A percentile compares a stretch with the other conserved stretches of the same genome.
These are phyloP conservation scores for Parthenolecanium corni DNA, from an alignment of 2,888 invertebrate genomes.

Conservation along the genomic window DNA sequence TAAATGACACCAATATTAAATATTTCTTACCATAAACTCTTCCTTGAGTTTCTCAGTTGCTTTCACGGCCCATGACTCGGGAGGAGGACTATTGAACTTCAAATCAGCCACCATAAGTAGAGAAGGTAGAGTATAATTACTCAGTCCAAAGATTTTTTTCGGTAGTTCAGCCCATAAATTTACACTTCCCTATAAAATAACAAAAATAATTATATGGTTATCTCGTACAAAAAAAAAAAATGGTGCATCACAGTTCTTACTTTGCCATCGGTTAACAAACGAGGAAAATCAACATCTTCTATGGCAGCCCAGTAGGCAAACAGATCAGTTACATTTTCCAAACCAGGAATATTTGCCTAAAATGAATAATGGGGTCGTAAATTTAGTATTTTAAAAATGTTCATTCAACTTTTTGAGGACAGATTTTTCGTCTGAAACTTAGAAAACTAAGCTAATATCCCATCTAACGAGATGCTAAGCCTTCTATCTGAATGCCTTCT, in stretches of 20 bases:
- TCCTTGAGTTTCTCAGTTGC: constrained; percentile 48
- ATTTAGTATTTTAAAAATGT: no score
- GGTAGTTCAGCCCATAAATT: constrained; percentile 37
- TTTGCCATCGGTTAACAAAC: no score
- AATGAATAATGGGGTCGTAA: no score
- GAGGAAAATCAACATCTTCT: constrained; percentile 40
- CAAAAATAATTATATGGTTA: background rate
- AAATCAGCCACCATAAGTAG: constrained; percentile 54
- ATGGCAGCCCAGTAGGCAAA: constrained; percentile 66
- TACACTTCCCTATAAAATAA: background rate
- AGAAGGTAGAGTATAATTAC: constrained; percentile 54
- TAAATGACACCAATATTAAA: no score
- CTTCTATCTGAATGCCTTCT: no score
- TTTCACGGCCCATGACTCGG: constrained; percentile 51
- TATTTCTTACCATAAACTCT: constrained; percentile 47
- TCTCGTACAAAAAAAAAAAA: no score
- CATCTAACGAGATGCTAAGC: no score
- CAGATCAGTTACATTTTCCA: constrained; percentile 49
- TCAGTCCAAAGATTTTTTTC: constrained; percentile 45
- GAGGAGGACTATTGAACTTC: constrained; percentile 52
- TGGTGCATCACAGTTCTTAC: no score
- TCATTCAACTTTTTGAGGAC: no score
- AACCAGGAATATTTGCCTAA: constrained; percentile 39
- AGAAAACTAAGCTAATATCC: no score
- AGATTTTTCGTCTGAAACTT: no score